phyloP scores from a whole-genome alignment of 2,797 vertebrate species.

The Clarias platycephalus region DNA sequence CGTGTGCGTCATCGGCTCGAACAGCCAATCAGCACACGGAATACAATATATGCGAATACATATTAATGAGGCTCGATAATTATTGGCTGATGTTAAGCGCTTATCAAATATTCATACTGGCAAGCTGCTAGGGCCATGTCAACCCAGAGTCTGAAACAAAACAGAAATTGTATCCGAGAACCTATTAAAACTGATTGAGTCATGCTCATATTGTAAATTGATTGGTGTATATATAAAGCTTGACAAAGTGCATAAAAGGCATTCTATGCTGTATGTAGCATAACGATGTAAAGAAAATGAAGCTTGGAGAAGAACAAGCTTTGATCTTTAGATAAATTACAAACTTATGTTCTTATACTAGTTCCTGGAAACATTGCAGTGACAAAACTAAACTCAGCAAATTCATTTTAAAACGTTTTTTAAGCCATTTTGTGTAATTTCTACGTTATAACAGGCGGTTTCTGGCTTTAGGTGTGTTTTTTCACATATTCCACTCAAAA shows the following conservation, averaged over 20 bases:
- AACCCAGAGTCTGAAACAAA: conserved; percentile 30
- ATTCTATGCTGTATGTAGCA: background rate
- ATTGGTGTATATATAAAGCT: background rate
- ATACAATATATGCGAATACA: conserved; percentile 49
- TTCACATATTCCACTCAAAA: conserved; percentile 46
- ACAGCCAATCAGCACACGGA: conserved; percentile 63
- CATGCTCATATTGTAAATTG: background rate
- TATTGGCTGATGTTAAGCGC: conserved; percentile 31
- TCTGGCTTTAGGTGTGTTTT: conserved; percentile 39
- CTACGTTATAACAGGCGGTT: background rate
- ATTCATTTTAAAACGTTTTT: background rate
- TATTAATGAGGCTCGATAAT: conserved; percentile 16
- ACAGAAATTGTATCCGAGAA: background rate
- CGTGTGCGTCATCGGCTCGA: conserved; percentile 61
- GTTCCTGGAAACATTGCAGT: background rate
- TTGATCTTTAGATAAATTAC: background rate
- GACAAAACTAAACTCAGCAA: background rate
- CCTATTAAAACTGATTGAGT: conserved; percentile 6
- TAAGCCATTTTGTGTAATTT: background rate
- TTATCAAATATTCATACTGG: conserved; percentile 27
- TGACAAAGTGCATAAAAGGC: background rate
- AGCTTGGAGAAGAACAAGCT: background rate
- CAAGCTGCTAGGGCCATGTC: conserved; percentile 22
- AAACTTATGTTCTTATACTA: background rate
- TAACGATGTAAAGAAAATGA: background rate